phyloP scores from a whole-genome alignment of 2,113 vertebrate species.

The Corvus cornix region DNA sequence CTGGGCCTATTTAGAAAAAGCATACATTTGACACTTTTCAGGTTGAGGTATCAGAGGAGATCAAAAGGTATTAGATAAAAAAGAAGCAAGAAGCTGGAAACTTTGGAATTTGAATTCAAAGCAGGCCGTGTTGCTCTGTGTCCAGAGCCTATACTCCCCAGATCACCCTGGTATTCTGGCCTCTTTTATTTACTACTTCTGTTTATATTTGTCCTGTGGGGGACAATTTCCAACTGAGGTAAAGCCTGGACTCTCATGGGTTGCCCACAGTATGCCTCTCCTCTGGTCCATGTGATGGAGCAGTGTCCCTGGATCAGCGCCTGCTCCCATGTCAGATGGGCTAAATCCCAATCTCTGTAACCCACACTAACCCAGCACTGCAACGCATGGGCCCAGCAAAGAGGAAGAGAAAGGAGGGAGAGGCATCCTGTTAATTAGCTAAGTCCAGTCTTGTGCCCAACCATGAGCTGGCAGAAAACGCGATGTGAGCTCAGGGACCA shows the following conservation, averaged over 20 bases:
- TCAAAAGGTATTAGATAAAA: background rate
- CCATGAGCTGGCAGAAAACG: background rate
- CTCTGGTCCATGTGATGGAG: background rate
- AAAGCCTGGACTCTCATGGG: background rate
- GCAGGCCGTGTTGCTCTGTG: fast-evolving
- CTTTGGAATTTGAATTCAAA: background rate
- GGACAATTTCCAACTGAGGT: background rate
- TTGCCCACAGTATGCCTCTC: fast-evolving
- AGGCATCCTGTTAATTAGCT: background rate
- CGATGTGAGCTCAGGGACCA: fast-evolving
- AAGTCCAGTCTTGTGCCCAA: background rate
- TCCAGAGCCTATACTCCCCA: background rate
- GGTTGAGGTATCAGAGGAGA: background rate
- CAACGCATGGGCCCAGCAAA: background rate
- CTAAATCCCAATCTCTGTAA: background rate
- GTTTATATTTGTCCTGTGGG: background rate
- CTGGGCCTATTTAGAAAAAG: background rate
- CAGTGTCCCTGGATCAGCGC: fast-evolving
- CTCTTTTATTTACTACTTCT: background rate
- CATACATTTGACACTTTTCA: background rate
- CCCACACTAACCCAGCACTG: background rate
- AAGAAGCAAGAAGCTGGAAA: background rate
- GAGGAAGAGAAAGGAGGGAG: background rate
- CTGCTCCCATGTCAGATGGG: fast-evolving
- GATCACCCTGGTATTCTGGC: background rate